Evolutionary conservation across 2,797 vertebrate genomes (phyloP).

Genomic region (Falco cherrug): DNA sequence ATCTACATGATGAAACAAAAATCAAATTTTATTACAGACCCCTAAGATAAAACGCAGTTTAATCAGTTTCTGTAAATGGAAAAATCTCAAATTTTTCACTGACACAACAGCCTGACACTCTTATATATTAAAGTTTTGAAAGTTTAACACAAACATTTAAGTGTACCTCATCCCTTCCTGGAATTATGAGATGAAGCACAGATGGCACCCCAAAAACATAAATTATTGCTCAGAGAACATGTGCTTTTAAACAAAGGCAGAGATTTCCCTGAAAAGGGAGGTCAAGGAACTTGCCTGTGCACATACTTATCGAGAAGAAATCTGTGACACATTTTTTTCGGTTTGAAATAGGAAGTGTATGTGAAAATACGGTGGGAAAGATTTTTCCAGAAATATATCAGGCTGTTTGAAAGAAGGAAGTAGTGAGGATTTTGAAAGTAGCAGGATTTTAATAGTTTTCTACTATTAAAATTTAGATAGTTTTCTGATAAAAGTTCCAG

Average conservation of each 20-base stretch:
- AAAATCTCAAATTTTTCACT: not conserved
- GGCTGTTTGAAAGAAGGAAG: not conserved
- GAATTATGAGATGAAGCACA: not conserved
- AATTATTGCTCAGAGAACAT: not conserved
- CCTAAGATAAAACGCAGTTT: not conserved
- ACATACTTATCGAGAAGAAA: not conserved
- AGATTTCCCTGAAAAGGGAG: not conserved
- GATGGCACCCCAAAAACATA: not conserved
- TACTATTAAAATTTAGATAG: not conserved
- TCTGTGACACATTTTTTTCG: not conserved
- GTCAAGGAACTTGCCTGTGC: not conserved
- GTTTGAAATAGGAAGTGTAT: slow-evolving; percentile 3
- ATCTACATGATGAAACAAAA: not conserved
- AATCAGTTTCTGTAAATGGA: not conserved
- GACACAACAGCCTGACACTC: not conserved
- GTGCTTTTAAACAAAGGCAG: slow-evolving; percentile 12
- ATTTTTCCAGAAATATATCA: not conserved
- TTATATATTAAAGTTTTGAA: not conserved
- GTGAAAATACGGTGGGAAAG: not conserved
- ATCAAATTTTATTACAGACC: not conserved
- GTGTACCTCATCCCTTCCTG: not conserved
- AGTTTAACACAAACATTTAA: slow-evolving; percentile 6
- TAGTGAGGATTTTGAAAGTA: not conserved
- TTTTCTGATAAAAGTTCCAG: not conserved
- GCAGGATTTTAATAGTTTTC: not conserved